phyloP scores from a whole-genome alignment of 2,888 invertebrate species.

The Opisthograptis luteolata region DNA sequence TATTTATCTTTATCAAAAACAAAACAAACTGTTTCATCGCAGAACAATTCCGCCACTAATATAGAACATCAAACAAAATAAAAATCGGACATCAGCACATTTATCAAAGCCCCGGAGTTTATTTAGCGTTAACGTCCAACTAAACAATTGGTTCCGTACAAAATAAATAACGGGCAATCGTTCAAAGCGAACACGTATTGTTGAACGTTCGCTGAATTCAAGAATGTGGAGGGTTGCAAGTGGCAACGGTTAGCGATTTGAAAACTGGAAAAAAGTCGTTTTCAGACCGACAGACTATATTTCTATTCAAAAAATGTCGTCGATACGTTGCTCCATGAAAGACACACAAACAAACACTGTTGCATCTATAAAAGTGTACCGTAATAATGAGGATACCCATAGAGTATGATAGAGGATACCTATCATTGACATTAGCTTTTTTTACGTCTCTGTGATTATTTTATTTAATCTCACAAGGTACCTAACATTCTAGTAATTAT shows the following conservation, averaged over 20 bases:
- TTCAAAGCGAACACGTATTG: constrained; percentile 47
- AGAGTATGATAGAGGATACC: no score
- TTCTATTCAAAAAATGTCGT: no score
- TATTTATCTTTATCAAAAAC: background rate
- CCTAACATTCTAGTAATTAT: no score
- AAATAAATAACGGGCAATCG: constrained; percentile 58
- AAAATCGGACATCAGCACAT: constrained; percentile 27
- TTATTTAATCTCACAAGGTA: no score
- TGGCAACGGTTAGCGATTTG: constrained; percentile 22
- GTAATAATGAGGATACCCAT: no score
- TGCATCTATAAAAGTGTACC: no score
- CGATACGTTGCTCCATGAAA: no score
- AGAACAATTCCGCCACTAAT: background rate
- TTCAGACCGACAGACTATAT: no score
- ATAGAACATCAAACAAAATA: constrained; percentile 16
- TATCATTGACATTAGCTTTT: no score
- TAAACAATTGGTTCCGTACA: constrained; percentile 57
- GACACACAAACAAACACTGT: no score
- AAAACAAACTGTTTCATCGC: background rate
- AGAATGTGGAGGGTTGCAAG: constrained; percentile 34
- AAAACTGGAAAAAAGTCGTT: background rate
- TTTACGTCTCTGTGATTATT: no score
- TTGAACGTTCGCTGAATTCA: constrained; percentile 37
- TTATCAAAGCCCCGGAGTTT: constrained; percentile 30
- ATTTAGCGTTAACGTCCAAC: constrained; percentile 37